A percentile compares a stretch with the other conserved stretches of the same genome.
Evolutionary conservation across 2,797 vertebrate species (phyloP).

Genomic region (Enteromius paludinosus): DNA sequence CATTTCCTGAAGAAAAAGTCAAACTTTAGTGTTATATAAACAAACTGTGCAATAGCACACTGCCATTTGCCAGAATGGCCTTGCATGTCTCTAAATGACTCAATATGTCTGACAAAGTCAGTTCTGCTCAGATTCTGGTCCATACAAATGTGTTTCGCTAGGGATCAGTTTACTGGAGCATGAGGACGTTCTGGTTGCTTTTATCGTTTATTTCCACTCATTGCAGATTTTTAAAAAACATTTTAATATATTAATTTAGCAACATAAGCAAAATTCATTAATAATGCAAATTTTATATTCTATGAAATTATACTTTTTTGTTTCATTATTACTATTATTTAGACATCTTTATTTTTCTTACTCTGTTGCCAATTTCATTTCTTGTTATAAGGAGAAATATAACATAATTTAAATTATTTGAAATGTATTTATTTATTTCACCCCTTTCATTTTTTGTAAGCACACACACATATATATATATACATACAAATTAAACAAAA

Average conservation of each 20-base stretch:
- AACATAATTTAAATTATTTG: neutral
- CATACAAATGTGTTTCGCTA: neutral
- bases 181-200: neutral
- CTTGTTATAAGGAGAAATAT: neutral
- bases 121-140: neutral
- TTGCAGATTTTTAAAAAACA: neutral
- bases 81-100: neutral
- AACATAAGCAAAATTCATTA: neutral
- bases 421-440: neutral
- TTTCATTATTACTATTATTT: neutral
- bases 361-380: neutral
- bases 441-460: no score
- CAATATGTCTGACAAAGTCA: constrained; percentile 5
- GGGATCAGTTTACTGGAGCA: constrained; percentile 6
- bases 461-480: no score
- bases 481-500: no score
- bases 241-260: neutral
- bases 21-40: constrained; percentile 27
- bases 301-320: neutral
- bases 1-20: constrained; percentile 15
- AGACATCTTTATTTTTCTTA: neutral
- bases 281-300: neutral
- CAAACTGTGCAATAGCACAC: constrained; percentile 19
- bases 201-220: neutral
- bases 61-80: neutral